These are phyloP conservation scores for Squalus acanthias DNA, from an alignment of 2,797 vertebrate species.

Conservation along the genomic window DNA sequence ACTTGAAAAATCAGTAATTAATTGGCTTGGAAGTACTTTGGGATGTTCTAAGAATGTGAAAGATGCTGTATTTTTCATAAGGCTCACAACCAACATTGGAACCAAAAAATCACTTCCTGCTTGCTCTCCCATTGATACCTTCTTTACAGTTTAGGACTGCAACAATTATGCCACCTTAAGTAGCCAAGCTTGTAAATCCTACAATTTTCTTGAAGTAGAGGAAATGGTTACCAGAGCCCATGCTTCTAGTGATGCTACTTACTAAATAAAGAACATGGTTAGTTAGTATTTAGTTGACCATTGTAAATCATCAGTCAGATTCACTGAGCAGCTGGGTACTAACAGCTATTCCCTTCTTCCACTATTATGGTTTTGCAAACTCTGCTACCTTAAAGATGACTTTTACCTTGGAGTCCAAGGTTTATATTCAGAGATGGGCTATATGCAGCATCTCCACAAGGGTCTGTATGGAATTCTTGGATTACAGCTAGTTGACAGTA, in stretches of 20 bases:
- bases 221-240: not conserved
- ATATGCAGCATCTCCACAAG: not conserved
- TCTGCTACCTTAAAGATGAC: not conserved
- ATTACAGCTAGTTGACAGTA: not conserved
- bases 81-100: not conserved
- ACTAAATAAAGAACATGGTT: not conserved
- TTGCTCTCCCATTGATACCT: not conserved
- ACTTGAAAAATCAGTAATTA: not conserved
- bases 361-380: not conserved
- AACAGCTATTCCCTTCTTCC: not conserved
- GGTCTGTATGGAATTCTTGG: not conserved
- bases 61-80: not conserved
- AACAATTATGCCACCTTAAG: not conserved
- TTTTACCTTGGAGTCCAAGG: not conserved
- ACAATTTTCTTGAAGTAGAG: not conserved
- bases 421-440: not conserved
- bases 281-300: not conserved
- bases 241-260: not conserved
- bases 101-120: not conserved
- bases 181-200: not conserved
- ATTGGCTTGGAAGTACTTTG: not conserved
- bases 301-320: not conserved
- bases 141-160: not conserved
- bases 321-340: not conserved
- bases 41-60: not conserved